phyloP scores from a whole-genome alignment of 2,888 invertebrate genomes.

The Acrobasis consociella region DNA sequence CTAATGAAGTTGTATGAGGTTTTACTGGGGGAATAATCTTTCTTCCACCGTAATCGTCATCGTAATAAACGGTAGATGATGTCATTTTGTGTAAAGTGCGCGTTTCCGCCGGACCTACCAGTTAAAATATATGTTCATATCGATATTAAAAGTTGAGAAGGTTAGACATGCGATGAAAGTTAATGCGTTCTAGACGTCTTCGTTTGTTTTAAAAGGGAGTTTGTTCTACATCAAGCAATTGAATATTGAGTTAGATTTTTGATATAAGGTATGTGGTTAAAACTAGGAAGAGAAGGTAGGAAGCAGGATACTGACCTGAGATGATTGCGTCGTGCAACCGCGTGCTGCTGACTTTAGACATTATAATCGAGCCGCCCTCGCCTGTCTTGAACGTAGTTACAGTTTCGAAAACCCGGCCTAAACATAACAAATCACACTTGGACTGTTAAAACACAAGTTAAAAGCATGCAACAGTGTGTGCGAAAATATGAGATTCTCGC shows the following conservation, averaged over 20 bases:
- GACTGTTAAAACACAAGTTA: conserved; percentile 75
- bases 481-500: conserved; percentile 60
- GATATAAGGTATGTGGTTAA: conserved; percentile 40
- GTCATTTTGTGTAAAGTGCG: conserved; percentile 86
- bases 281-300: conserved; percentile 59
- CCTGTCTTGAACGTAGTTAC: conserved; percentile 80
- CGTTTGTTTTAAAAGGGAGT: conserved; percentile 30
- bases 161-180: conserved; percentile 52
- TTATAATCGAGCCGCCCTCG: conserved; percentile 71
- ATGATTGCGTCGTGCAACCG: conserved; percentile 84
- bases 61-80: conserved; percentile 82
- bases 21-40: conserved; percentile 72
- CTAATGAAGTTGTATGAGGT: conserved; percentile 79
- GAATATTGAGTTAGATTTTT: conserved; percentile 29
- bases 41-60: conserved; percentile 66
- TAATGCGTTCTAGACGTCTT: conserved; percentile 42
- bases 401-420: conserved; percentile 82
- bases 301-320: conserved; percentile 83
- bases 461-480: conserved; percentile 68
- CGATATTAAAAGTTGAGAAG: conserved; percentile 41
- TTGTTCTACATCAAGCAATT: conserved; percentile 38
- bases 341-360: conserved; percentile 84
- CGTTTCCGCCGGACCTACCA: conserved; percentile 86
- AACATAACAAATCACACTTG: conserved; percentile 79
- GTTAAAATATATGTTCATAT: conserved; percentile 74